Evolutionary conservation across 2,888 invertebrate genomes (phyloP), one percentile per base, ranked within the genome.

Genomic region (Gastrophysa polygoni): DNA sequence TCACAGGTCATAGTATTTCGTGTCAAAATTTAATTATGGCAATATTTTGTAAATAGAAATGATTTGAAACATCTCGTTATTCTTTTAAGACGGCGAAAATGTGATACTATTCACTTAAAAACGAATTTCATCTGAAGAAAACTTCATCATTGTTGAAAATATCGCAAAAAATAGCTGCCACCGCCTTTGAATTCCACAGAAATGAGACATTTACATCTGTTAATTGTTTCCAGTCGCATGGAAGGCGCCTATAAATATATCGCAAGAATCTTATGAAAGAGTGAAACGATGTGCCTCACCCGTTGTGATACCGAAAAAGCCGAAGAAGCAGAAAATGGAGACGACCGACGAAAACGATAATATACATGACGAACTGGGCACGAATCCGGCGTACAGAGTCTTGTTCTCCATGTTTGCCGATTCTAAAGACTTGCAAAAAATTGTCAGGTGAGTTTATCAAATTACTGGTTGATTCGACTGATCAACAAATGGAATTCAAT

Each of bases 231-330:
- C 63, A 95, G 95, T 90, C 79, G 93, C 95, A 0, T 98, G 97
- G 97, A 95, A 95, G 81, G 90, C 91, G 82, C 95, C 95, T 0
- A 92, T 96, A 61, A 93, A 93, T 77, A 90, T 97, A 69, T 91
- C 92, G 0, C 93, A 90, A 75, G 95, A 95, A 72, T 90, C 91
- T 0, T 92, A 93, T 79, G 93, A 95, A 80, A 88, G 92, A 11
- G 91, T 92, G 2, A 93, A 93, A 76, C 87, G 91, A 16, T 87
- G 87, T 62, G 86, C 88, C 0, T 85, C 86, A n/a, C 86, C 82
- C 16, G 71, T 77, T 5, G 56, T 73, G 4, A 44, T 77, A 67
- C 76, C 85, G 58, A 88, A 88, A 75, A 85, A 87, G n/a, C 82
- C 85, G 16, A 86, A 88, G 62, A 86, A 87, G 73, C 85, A 85